Percentiles rank a stretch among this genome's conserved stretches.
Conservation (phyloP, 2,113 vertebrate species). For the Salminus brasiliensis region DNA sequence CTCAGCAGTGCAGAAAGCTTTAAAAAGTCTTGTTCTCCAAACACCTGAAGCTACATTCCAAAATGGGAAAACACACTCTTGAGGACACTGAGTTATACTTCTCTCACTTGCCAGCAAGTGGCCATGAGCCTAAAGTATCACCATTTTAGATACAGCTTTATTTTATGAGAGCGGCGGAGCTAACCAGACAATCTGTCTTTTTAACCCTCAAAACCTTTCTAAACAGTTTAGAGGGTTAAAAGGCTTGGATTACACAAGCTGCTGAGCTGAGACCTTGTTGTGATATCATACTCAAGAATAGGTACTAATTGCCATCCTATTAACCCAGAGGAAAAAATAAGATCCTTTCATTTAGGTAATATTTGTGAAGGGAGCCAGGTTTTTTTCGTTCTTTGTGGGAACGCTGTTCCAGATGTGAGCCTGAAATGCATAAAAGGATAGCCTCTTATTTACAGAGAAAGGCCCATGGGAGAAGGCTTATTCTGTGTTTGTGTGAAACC, state of each 20-base stretch:
- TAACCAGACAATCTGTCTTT: conserved; percentile 15
- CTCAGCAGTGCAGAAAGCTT: neutral
- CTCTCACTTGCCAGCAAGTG: neutral
- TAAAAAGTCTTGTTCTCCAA: conserved; percentile 1
- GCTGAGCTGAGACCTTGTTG: conserved; percentile 5
- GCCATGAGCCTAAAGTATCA: neutral
- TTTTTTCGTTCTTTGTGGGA: conserved; percentile 29
- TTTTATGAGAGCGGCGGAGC: neutral
- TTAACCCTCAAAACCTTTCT: neutral
- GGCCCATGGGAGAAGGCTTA: conserved; percentile 34
- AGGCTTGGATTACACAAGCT: neutral
- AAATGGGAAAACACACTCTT: neutral
- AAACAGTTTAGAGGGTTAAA: neutral
- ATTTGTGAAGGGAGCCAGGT: conserved; percentile 14
- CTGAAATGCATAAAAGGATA: conserved; percentile 48
- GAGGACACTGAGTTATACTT: neutral
- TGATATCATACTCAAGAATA: conserved; percentile 27
- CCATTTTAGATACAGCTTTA: conserved; percentile 20
- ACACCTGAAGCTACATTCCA: neutral
- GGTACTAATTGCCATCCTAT: conserved; percentile 3
- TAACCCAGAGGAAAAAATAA: conserved; percentile 14
- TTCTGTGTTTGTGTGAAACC: conserved; percentile 51
- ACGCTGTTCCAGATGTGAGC: conserved; percentile 49
- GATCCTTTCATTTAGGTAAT: conserved; percentile 40
- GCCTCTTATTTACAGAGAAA: conserved; percentile 46